phyloP scores from a whole-genome alignment of 2,888 invertebrate genomes.

The Antheraea assamensis region DNA sequence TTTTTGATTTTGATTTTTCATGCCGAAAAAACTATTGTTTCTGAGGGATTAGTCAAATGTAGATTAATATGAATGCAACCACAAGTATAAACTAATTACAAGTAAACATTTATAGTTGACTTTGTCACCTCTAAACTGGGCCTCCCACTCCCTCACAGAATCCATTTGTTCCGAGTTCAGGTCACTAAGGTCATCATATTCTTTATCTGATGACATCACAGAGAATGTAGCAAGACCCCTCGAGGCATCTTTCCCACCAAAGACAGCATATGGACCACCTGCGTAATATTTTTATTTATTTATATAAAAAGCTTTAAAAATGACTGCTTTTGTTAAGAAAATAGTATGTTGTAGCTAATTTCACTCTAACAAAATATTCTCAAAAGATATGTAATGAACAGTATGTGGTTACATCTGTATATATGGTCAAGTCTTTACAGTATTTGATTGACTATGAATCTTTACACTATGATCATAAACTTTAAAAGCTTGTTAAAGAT shows the following conservation, averaged over 20 bases:
- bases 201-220: slow-evolving; percentile 89
- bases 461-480: not conserved
- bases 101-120: not conserved
- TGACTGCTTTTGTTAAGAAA: not conserved
- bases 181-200: slow-evolving; percentile 98
- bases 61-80: no score
- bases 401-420: no score
- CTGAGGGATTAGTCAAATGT: no score
- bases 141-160: slow-evolving; percentile 97
- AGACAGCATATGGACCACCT: slow-evolving; percentile 97
- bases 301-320: not conserved
- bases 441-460: not conserved
- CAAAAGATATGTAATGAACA: not conserved
- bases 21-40: no score
- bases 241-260: slow-evolving; percentile 97
- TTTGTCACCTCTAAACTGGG: slow-evolving; percentile 93
- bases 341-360: not conserved
- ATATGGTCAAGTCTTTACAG: not conserved
- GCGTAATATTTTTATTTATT: slow-evolving; percentile 6
- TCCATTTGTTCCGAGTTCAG: slow-evolving; percentile 97
- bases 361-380: not conserved
- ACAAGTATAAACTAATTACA: not conserved
- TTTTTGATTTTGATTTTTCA: no score
- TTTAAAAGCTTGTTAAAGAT: not conserved
- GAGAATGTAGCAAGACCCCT: slow-evolving; percentile 97